Conservation (phyloP, 2,888 invertebrate species). For the Candidula unifasciata region DNA sequence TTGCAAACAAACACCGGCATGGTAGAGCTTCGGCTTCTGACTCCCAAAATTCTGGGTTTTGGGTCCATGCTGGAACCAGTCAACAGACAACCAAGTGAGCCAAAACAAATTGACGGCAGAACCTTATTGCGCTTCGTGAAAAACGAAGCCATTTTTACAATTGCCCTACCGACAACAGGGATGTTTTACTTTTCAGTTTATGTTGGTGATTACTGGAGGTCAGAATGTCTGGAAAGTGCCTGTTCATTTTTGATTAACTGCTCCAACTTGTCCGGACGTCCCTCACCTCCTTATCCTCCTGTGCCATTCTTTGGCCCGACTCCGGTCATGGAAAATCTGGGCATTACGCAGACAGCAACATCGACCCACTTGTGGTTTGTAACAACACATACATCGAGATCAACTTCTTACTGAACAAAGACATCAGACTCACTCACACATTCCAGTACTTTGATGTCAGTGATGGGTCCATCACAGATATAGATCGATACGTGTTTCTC, state of each 20-base stretch:
- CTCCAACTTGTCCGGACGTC: slow-evolving; percentile 62
- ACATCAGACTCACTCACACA: slow-evolving; percentile 73
- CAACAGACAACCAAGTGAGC: slow-evolving; percentile 62
- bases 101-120: slow-evolving; percentile 67
- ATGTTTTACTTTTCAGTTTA: slow-evolving; percentile 78
- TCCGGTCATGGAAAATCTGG: slow-evolving; percentile 69
- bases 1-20: slow-evolving; percentile 71
- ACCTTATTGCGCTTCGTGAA: slow-evolving; percentile 70
- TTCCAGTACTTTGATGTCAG: slow-evolving; percentile 72
- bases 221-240: slow-evolving; percentile 75
- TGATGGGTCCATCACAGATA: slow-evolving; percentile 69
- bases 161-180: slow-evolving; percentile 77
- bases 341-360: slow-evolving; percentile 64
- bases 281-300: slow-evolving; percentile 70
- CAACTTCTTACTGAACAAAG: slow-evolving; percentile 67
- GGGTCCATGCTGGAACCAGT: slow-evolving; percentile 70
- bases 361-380: slow-evolving; percentile 71
- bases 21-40: slow-evolving; percentile 72
- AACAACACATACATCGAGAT: slow-evolving; percentile 72
- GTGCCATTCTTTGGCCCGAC: slow-evolving; percentile 74
- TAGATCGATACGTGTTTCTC: slow-evolving; percentile 73
- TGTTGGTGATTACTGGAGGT: slow-evolving; percentile 74
- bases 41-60: slow-evolving; percentile 72
- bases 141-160: slow-evolving; percentile 75
- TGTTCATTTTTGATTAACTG: slow-evolving; percentile 74